These are phyloP conservation scores for Sycophila sp. DNA, from an alignment of 1,140 invertebrate genomes.

Conservation along the genomic window DNA sequence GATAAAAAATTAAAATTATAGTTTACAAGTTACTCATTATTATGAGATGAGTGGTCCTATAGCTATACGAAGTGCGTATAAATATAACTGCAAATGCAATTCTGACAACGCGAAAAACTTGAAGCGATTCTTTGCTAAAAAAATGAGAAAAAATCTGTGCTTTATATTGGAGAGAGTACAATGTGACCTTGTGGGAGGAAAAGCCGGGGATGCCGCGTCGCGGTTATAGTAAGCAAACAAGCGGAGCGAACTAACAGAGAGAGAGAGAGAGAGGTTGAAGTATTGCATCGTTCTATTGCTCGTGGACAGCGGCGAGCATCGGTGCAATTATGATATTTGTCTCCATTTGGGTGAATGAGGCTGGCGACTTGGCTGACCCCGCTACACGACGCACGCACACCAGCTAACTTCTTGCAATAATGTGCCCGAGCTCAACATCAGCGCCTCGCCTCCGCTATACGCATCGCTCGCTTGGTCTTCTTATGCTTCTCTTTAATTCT, in stretches of 20 bases:
- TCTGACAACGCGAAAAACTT: too few species aligned
- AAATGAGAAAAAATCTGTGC: too few species aligned
- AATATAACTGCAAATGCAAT: too few species aligned
- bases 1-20: too few species aligned
- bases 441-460: too few species aligned
- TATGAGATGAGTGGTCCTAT: too few species aligned
- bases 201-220: background rate
- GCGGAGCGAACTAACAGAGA: background rate
- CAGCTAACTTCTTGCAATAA: too few species aligned
- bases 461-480: background rate
- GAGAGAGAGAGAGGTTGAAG: slow-evolving; percentile 38
- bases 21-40: too few species aligned
- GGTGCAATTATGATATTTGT: slow-evolving; percentile 63
- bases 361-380: slow-evolving; percentile 57
- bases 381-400: slow-evolving; percentile 15
- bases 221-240: background rate
- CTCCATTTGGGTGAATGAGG: slow-evolving; percentile 59
- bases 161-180: too few species aligned
- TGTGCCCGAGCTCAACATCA: too few species aligned
- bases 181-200: background rate
- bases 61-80: too few species aligned
- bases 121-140: too few species aligned
- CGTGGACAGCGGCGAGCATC: slow-evolving; percentile 43
- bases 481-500: background rate
- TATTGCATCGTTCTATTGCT: slow-evolving; percentile 57